Conservation (phyloP, 2,113 vertebrate genomes). For the Dissostichus mawsoni region DNA sequence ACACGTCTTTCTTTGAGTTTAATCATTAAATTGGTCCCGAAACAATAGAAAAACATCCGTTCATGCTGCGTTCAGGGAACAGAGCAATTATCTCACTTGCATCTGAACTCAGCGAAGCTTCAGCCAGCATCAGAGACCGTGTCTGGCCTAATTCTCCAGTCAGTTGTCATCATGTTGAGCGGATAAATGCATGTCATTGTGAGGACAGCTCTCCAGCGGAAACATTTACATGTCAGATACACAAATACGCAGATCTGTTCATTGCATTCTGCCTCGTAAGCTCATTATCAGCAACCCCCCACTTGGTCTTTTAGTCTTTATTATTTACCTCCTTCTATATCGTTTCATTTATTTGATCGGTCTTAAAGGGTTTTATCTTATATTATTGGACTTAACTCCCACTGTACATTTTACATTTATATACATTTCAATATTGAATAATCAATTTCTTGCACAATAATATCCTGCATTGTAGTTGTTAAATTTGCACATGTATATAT, state of each 20-base stretch:
- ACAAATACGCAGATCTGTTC: slow-evolving; percentile 64
- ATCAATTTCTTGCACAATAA: too few relatives aligned
- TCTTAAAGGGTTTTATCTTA: too few relatives aligned
- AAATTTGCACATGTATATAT: too few relatives aligned
- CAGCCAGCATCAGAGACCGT: slow-evolving; percentile 10
- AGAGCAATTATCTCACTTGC: slow-evolving; percentile 31
- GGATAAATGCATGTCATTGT: slow-evolving; percentile 70
- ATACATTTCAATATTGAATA: too few relatives aligned
- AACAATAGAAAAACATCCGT: slow-evolving; percentile 15
- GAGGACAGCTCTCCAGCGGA: slow-evolving; percentile 61
- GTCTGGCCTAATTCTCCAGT: slow-evolving; percentile 62
- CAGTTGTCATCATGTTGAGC: slow-evolving; percentile 32
- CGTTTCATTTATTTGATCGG: too few relatives aligned
- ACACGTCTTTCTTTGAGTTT: neutral
- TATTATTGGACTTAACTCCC: too few relatives aligned
- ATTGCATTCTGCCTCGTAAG: slow-evolving; percentile 31
- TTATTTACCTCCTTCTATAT: too few relatives aligned
- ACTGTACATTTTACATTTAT: too few relatives aligned
- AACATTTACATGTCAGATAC: slow-evolving; percentile 54
- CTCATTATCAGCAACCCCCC: neutral
- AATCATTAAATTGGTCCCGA: neutral
- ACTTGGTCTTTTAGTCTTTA: too few relatives aligned
- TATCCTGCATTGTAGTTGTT: too few relatives aligned
- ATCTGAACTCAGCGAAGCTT: slow-evolving; percentile 22
- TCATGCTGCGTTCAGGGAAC: neutral